A percentile compares a stretch with the other conserved stretches of the same genome.
These are phyloP conservation scores for Hepsetus odoe DNA, from an alignment of 2,113 vertebrate genomes.

Conservation along the genomic window DNA sequence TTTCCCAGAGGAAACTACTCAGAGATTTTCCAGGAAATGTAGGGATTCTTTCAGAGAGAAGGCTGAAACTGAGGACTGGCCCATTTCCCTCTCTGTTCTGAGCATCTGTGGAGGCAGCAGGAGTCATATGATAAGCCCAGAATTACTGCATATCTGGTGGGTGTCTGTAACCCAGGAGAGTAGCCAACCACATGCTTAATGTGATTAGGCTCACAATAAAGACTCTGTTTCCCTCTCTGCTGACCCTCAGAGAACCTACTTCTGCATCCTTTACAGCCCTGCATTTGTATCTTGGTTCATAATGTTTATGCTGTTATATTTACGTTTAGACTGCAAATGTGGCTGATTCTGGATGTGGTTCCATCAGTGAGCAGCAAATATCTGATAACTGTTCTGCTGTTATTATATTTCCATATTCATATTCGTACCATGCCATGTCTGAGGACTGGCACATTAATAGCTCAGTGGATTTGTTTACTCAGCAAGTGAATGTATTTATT, in stretches of 20 bases:
- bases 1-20: neutral
- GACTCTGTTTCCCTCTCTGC: slow-evolving; percentile 62
- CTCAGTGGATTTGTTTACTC: neutral
- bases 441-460: neutral
- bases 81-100: slow-evolving; percentile 5
- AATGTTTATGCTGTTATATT: too few species aligned
- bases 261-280: neutral
- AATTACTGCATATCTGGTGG: slow-evolving; percentile 72
- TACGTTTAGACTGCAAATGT: too few species aligned
- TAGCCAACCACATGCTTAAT: slow-evolving; percentile 71
- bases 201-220: slow-evolving; percentile 74
- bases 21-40: neutral
- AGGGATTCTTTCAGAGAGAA: neutral
- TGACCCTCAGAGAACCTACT: neutral
- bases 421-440: neutral
- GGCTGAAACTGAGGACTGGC: neutral
- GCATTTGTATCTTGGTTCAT: neutral
- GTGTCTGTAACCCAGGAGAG: slow-evolving; percentile 63
- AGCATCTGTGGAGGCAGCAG: slow-evolving; percentile 42
- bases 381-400: too few species aligned
- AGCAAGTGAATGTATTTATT: too few species aligned
- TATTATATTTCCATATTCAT: neutral
- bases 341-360: too few species aligned
- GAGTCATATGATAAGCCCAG: slow-evolving; percentile 69
- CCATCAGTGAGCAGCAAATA: too few species aligned